A percentile compares a stretch with the other conserved stretches of the same genome.
phyloP scores from a whole-genome alignment of 2,797 vertebrate genomes.

The Sebastes nivosus region DNA sequence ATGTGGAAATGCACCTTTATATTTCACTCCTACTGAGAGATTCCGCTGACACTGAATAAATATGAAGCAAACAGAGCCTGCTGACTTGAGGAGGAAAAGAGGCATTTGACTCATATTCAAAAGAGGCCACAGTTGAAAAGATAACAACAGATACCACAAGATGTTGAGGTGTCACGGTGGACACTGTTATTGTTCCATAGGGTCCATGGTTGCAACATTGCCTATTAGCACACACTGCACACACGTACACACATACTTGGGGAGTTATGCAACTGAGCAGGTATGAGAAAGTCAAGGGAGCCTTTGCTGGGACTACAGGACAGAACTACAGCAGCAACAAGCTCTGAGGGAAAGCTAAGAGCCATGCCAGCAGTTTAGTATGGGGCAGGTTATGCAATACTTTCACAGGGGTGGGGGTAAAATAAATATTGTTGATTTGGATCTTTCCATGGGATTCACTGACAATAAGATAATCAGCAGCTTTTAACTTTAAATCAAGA shows the following conservation, averaged over 20 bases:
- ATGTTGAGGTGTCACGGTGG: neutral
- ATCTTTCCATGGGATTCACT: neutral
- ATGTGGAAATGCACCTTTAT: slow-evolving; percentile 34
- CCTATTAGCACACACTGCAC: slow-evolving; percentile 18
- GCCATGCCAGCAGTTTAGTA: slow-evolving; percentile 51
- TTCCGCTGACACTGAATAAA: neutral
- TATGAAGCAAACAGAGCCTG: neutral
- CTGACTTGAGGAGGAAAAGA: slow-evolving; percentile 23
- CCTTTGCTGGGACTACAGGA: slow-evolving; percentile 26
- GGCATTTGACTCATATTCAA: slow-evolving; percentile 40
- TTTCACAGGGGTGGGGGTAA: neutral
- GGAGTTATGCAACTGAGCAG: slow-evolving; percentile 79
- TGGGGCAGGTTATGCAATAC: slow-evolving; percentile 5
- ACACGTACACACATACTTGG: slow-evolving; percentile 20
- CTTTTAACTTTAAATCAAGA: neutral
- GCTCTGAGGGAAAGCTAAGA: slow-evolving; percentile 29
- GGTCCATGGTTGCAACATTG: slow-evolving; percentile 20
- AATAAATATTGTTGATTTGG: neutral
- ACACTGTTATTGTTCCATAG: slow-evolving; percentile 17
- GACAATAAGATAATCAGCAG: neutral
- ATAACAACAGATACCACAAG: slow-evolving; percentile 31
- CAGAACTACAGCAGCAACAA: slow-evolving; percentile 42
- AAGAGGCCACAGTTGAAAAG: slow-evolving; percentile 8
- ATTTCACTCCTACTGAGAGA: neutral
- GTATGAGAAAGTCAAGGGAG: slow-evolving; percentile 71